Conservation (phyloP, 2,113 vertebrate genomes). For the Pteruthius melanotis region DNA sequence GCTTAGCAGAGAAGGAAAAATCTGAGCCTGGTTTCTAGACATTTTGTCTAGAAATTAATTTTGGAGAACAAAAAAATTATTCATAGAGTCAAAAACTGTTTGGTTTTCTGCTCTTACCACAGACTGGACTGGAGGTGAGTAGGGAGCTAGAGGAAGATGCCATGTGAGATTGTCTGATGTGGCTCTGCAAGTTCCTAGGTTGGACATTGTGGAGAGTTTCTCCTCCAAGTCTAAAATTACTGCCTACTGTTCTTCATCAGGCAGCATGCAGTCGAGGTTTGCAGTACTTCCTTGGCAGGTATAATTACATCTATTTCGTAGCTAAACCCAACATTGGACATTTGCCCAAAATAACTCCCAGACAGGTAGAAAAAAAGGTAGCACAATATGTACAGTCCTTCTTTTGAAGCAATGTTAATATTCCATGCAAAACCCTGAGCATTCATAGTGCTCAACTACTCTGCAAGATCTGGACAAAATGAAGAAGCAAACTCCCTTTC, state of each 20-base stretch:
- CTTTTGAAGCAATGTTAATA: neutral
- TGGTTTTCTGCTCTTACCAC: neutral
- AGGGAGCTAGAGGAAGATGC: neutral
- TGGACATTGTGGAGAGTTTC: neutral
- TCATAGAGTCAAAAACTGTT: neutral
- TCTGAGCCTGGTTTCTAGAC: neutral
- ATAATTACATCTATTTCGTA: neutral
- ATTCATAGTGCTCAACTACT: neutral
- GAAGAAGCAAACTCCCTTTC: neutral
- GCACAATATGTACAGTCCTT: neutral
- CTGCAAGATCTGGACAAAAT: neutral
- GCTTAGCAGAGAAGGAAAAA: neutral
- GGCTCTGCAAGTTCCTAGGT: neutral
- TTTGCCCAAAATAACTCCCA: neutral
- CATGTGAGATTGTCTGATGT: neutral
- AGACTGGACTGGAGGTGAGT: neutral
- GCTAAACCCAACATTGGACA: neutral
- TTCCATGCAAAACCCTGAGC: neutral
- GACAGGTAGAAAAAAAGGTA: neutral
- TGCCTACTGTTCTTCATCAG: neutral
- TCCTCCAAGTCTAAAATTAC: neutral
- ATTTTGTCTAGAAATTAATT: neutral
- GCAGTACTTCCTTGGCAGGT: neutral
- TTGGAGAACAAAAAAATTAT: neutral
- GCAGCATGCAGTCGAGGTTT: neutral